Evolutionary conservation across 37 sponge, comb jelly and placozoan species (phyloP), one percentile per base, ranked within the genome.

Genomic region (Ianthella basta): DNA sequence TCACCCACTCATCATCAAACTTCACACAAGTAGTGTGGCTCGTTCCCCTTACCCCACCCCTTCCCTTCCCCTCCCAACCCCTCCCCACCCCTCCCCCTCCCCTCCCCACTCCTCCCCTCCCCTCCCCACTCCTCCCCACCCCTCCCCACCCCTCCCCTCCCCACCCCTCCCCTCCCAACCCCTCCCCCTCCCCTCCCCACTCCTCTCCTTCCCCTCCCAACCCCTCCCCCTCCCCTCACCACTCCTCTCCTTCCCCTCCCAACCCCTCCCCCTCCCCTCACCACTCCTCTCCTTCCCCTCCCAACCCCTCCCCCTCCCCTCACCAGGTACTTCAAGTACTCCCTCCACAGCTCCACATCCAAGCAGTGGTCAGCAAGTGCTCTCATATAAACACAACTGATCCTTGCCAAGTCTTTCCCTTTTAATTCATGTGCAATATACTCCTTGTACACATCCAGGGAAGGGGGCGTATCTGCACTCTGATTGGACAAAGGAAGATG

Each of bases 311-410:
- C n/a, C 24, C 32, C 29, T 14, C 15, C 53, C 84, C 85, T 78
- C 40, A 94, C 94, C 81, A 95, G 56, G 35, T 74, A 92, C 36
- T 35, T 82, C 12, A 79, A 50, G 64, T 92, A 95, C 23, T 89
- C 69, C 55, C 38, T 44, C 95, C 95, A 95, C 69, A 95, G 82
- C 16, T 80, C 72, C 10, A 56, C 57, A 68, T 85, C 73, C 14
- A 95, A 88, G 20, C 82, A 83, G 44, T 92, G 86, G 70, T 86
- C 68, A 2, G 90, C 70, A 25, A 95, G 21, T 38, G 90, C 90
- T 60, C 92, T 74, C 79, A 84, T 80, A 82, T 92, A 95, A 69
- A 95, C 41, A 23, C 85, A 90, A 57, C 82, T 74, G 61, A 84
- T 84, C 21, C 88, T 30, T 21, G 89, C 39, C 15, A 89, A 86